phyloP scores from a whole-genome alignment of 1,140 invertebrate species.

The Diachasmimorpha longicaudata region DNA sequence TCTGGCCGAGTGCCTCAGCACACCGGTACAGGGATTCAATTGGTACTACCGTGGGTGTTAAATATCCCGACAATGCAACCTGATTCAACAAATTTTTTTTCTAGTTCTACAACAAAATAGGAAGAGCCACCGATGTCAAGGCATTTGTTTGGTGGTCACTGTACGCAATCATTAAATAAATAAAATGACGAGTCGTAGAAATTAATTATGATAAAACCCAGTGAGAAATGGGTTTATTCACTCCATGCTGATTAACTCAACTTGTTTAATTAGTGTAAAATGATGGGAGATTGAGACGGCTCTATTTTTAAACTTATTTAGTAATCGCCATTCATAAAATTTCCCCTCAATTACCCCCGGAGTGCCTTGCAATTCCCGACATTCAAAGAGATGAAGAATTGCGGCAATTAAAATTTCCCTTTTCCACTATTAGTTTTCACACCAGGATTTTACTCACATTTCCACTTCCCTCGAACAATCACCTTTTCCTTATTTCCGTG shows the following conservation, averaged over 20 bases:
- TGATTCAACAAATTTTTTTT: neutral
- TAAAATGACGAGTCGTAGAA: too few relatives aligned
- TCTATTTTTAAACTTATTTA: neutral
- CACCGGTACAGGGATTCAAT: neutral
- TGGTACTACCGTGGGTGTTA: neutral
- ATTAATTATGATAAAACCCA: neutral
- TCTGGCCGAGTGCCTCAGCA: neutral
- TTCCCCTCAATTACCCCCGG: neutral
- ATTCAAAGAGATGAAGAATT: neutral
- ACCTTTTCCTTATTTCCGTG: neutral
- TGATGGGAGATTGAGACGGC: neutral
- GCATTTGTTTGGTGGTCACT: too few relatives aligned
- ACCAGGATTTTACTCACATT: neutral
- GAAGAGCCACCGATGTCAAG: neutral
- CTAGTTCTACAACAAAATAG: neutral
- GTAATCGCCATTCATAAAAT: neutral
- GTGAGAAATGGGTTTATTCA: neutral
- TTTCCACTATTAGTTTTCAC: neutral
- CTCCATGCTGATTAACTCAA: neutral
- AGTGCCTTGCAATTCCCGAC: neutral
- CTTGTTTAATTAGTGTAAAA: neutral
- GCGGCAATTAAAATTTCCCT: neutral
- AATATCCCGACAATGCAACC: neutral
- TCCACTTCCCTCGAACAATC: neutral
- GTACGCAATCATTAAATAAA: too few relatives aligned